Conservation (phyloP, 2,113 vertebrate genomes). For the Pteropus alecto region DNA sequence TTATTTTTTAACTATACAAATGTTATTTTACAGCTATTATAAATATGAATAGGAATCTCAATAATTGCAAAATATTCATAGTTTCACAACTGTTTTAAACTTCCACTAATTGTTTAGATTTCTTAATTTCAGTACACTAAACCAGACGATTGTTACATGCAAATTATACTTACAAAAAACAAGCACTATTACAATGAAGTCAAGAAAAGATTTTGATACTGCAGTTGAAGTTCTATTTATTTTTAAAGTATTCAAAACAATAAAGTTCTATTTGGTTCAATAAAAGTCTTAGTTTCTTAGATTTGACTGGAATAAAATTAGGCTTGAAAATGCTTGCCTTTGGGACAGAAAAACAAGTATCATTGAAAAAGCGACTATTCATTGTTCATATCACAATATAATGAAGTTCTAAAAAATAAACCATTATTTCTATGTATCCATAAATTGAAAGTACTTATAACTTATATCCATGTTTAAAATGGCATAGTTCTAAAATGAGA, state of each 20-base stretch:
- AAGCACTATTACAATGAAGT: neutral
- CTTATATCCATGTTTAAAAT: neutral
- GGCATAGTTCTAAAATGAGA: neutral
- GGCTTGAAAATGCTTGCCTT: neutral
- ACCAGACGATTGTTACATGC: neutral
- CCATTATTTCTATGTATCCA: neutral
- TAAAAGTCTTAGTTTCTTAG: neutral
- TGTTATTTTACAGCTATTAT: neutral
- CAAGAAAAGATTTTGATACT: neutral
- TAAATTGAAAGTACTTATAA: neutral
- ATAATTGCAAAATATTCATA: neutral
- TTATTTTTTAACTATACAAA: neutral
- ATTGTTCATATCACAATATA: neutral
- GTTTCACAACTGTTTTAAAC: neutral
- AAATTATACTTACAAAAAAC: neutral
- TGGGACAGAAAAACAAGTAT: slow-evolving; percentile 33
- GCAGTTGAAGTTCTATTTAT: neutral
- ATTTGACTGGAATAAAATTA: neutral
- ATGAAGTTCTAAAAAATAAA: neutral
- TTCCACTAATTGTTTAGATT: neutral
- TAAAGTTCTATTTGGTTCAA: neutral
- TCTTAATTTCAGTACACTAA: neutral
- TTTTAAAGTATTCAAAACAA: neutral
- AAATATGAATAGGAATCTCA: neutral
- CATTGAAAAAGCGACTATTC: neutral